These are phyloP conservation scores for Thalassaphorura encarpata DNA, from an alignment of 1,140 invertebrate species.

Conservation along the genomic window DNA sequence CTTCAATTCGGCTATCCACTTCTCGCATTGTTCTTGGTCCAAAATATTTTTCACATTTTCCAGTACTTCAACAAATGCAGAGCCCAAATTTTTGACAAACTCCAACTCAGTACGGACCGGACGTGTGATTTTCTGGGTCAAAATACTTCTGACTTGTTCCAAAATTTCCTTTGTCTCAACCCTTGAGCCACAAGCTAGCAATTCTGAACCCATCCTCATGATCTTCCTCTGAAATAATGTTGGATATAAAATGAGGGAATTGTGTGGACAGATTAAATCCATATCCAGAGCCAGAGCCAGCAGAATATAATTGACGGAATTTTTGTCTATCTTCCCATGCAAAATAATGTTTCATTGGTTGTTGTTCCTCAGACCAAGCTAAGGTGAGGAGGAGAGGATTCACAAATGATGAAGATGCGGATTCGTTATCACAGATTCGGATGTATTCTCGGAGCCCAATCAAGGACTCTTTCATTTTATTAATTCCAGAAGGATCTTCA, in stretches of 20 bases:
- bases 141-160: slow-evolving; percentile 6
- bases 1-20: not conserved
- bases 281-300: slow-evolving; percentile 1
- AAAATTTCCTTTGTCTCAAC: slow-evolving; percentile 3
- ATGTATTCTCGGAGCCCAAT: slow-evolving; percentile 6
- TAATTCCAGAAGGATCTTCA: not conserved
- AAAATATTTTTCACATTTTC: not conserved
- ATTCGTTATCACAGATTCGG: not conserved
- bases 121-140: slow-evolving; percentile 7
- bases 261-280: slow-evolving; percentile 4
- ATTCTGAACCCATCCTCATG: not conserved
- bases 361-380: not conserved
- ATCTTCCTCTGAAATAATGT: slow-evolving; percentile 13
- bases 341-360: slow-evolving; percentile 3
- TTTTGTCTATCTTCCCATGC: slow-evolving; percentile 23
- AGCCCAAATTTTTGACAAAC: not conserved
- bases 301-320: slow-evolving; percentile 14
- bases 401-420: not conserved
- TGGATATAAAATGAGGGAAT: slow-evolving; percentile 16
- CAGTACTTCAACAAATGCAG: not conserved
- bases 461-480: not conserved
- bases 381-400: not conserved
- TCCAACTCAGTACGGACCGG: not conserved
- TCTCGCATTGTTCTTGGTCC: not conserved
- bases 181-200: slow-evolving; percentile 6